phyloP scores from a whole-genome alignment of 1,140 invertebrate genomes.

The Acromyrmex charruanus region DNA sequence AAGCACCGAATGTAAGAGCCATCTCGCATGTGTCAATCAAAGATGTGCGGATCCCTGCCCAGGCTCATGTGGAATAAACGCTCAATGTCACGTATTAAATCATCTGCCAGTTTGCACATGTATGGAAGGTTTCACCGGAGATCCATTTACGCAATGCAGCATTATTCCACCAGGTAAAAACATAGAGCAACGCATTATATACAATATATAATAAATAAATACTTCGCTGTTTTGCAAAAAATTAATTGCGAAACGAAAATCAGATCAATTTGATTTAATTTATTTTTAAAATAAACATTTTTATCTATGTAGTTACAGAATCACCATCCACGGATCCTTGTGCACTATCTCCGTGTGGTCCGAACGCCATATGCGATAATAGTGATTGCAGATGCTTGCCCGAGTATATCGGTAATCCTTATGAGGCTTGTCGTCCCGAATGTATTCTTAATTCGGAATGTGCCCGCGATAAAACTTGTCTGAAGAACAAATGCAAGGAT shows the following conservation, averaged over 20 bases:
- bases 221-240: background rate
- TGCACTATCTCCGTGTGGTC: conserved; percentile 92
- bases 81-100: conserved; percentile 91
- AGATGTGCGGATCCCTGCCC: conserved; percentile 92
- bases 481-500: conserved; percentile 93
- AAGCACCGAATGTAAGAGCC: conserved; percentile 91
- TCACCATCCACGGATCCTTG: conserved; percentile 89
- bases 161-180: conserved; percentile 85
- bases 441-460: conserved; percentile 94
- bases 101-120: conserved; percentile 92
- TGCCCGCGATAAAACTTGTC: conserved; percentile 92
- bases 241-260: background rate
- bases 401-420: conserved; percentile 93
- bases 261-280: conserved; percentile 1
- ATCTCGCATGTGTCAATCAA: conserved; percentile 90
- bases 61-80: conserved; percentile 92
- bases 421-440: conserved; percentile 93
- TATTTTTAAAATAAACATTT: conserved; percentile 11
- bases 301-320: conserved; percentile 78
- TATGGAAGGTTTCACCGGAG: conserved; percentile 90
- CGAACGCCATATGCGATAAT: conserved; percentile 91
- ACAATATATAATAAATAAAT: too few species aligned
- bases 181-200: background rate
- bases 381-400: conserved; percentile 90
- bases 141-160: conserved; percentile 92